Base-by-base conservation (phyloP, 2,888 invertebrate species). In the Poecilobothrus nobilitatus region DNA sequence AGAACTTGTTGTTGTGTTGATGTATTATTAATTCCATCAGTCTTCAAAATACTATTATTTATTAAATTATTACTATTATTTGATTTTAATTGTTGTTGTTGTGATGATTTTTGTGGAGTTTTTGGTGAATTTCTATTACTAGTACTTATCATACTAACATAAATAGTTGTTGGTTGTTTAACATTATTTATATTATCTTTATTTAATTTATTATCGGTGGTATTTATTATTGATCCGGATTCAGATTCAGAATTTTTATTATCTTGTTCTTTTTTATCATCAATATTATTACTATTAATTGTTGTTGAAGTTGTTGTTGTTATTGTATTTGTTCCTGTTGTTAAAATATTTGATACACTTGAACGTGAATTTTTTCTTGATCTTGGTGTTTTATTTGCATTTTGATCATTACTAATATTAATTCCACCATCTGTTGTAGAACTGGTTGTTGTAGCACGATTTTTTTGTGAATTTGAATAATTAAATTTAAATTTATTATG, bases 341-440 rank as follows among this genome's bases (percentile, higher is more conserved):
- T 61, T 70, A 22, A n/a, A 65, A 18, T 4, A 61, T 37, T 22
- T 7, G 27, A 15, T 27, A 27, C 9, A 27, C 27, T 33, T n/a
- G 76, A 76, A 67, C 78, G 78, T 1, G 81, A 80, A 70, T 81
- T 81, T 68, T 78, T 79, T 6, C 80, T 74, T 22, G 80, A 78
- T n/a, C 80, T 77, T 74, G 68, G 22, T 1, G 74, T 71, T 69
- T 75, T 73, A 71, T 75, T 76, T 63, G 78, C 72, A 77, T 77
- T 76, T 73, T 78, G 72, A 74, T 78, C 78, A 61, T 74, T 75
- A 37, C 70, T 71, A 18, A 67, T 41, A 74, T 71, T 67, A 53
- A 67, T 41, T 74, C 69, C 70, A 6, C 33, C 63, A 21, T 71
- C 70, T 63, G 18, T 18, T 18, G 53, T 44, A 15, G 44, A 9